Conservation (phyloP, 1,140 invertebrate genomes). For the Macrobrachium rosenbergii region DNA sequence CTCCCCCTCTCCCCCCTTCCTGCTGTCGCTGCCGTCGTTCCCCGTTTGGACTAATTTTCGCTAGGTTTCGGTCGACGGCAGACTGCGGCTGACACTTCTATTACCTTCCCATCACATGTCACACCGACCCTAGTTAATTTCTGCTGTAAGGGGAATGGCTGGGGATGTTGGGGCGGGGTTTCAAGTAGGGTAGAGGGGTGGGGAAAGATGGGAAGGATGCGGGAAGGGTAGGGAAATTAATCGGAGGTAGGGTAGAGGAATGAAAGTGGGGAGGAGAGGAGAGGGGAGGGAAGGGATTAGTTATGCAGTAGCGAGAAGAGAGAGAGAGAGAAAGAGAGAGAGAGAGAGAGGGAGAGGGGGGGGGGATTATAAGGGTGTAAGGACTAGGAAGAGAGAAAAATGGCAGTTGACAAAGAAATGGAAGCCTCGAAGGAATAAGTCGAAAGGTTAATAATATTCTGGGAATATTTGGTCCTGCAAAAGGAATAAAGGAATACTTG, state of each 20-base stretch:
- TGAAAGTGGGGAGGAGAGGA: not conserved
- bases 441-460: too few species aligned
- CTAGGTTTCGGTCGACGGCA: slow-evolving; percentile 56
- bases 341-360: not conserved
- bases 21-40: not conserved
- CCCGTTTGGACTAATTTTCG: slow-evolving; percentile 55
- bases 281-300: not conserved
- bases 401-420: not conserved
- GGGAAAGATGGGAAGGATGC: not conserved
- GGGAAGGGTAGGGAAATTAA: not conserved
- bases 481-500: too few species aligned
- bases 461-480: too few species aligned
- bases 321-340: not conserved
- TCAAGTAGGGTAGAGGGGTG: not conserved
- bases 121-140: slow-evolving; percentile 60
- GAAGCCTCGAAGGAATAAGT: not conserved
- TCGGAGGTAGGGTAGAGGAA: not conserved
- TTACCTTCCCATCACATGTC: slow-evolving; percentile 60
- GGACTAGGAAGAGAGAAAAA: not conserved
- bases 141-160: slow-evolving; percentile 23
- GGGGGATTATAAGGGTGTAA: too few species aligned
- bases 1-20: too few species aligned
- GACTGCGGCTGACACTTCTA: slow-evolving; percentile 57
- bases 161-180: not conserved
- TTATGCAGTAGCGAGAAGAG: not conserved